Evolutionary conservation across 2,113 vertebrate genomes (phyloP).

Genomic region (Ondatra zibethicus): DNA sequence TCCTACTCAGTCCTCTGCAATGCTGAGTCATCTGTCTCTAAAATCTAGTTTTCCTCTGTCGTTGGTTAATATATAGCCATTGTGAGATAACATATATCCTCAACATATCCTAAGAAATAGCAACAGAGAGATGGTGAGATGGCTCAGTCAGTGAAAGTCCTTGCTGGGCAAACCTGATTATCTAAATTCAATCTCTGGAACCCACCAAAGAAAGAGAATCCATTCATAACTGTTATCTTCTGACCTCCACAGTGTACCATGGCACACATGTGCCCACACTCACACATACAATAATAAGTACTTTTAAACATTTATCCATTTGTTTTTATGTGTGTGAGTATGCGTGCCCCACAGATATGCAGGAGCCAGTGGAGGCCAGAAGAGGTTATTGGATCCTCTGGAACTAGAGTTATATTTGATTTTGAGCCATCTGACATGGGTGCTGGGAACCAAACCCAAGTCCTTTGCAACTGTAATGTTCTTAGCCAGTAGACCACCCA

Average conservation of each 20-base stretch:
- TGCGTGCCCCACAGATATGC: background rate
- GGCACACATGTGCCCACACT: too few species aligned
- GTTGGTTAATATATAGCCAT: background rate
- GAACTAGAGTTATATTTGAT: background rate
- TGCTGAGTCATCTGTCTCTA: background rate
- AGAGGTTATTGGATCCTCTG: background rate
- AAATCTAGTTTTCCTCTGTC: background rate
- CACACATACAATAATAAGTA: background rate
- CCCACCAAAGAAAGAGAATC: background rate
- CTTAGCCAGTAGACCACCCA: background rate
- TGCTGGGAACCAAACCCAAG: background rate
- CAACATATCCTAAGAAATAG: background rate
- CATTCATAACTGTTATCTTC: background rate
- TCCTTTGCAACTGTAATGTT: background rate
- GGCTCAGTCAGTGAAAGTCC: background rate
- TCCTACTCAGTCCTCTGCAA: background rate
- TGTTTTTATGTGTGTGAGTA: background rate
- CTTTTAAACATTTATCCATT: background rate
- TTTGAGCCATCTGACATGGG: background rate
- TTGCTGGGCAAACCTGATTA: background rate
- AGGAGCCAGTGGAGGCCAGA: background rate
- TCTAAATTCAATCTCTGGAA: background rate
- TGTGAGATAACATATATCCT: background rate
- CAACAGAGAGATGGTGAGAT: background rate
- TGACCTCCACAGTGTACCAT: background rate